phyloP scores from a whole-genome alignment of 2,113 vertebrate genomes.

The Proteles cristata region DNA sequence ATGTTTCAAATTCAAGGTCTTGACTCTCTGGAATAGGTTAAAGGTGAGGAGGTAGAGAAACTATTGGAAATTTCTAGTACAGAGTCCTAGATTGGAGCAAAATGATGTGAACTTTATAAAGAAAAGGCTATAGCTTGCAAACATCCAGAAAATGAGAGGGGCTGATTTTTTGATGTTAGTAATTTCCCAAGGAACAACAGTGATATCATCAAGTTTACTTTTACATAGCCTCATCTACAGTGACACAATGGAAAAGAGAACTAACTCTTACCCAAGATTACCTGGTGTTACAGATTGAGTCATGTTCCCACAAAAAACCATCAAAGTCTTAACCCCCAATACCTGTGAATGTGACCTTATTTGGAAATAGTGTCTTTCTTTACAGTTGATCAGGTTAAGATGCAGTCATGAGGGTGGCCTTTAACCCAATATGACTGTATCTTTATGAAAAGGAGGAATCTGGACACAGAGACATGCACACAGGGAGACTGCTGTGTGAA shows the following conservation, averaged over 20 bases:
- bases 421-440: not conserved
- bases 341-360: not conserved
- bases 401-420: not conserved
- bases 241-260: not conserved
- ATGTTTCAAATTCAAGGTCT: not conserved
- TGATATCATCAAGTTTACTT: not conserved
- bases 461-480: not conserved
- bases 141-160: not conserved
- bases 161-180: not conserved
- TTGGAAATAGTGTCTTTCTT: constrained; percentile 5
- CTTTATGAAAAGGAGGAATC: not conserved
- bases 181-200: not conserved
- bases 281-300: not conserved
- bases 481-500: not conserved
- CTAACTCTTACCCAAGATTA: not conserved
- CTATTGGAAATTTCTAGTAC: not conserved
- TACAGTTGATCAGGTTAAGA: not conserved
- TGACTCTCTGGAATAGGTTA: not conserved
- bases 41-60: not conserved
- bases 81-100: not conserved
- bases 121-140: not conserved
- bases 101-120: not conserved
- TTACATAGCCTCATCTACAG: not conserved
- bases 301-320: not conserved
- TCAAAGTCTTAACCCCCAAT: not conserved